Conservation (phyloP, 2,888 invertebrate genomes). For the Diaphora mendica region DNA sequence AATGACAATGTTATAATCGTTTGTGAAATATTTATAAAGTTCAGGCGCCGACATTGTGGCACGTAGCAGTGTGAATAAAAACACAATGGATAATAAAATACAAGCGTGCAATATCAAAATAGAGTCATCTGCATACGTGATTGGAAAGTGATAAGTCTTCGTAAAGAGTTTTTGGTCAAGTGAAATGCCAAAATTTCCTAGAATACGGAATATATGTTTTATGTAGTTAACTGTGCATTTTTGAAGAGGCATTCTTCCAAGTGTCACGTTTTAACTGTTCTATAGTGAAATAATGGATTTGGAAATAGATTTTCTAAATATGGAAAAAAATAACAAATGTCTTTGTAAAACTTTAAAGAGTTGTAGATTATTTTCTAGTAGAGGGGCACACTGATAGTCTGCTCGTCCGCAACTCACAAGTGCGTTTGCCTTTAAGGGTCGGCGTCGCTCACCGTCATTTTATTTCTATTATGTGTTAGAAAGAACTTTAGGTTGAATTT, state of each 20-base stretch:
- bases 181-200: conserved; percentile 59
- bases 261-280: neutral
- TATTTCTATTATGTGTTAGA: no score
- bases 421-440: no score
- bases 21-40: conserved; percentile 59
- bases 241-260: neutral
- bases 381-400: no score
- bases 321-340: no score
- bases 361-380: no score
- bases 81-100: conserved; percentile 78
- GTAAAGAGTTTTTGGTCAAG: conserved; percentile 22
- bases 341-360: no score
- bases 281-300: neutral
- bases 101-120: conserved; percentile 80
- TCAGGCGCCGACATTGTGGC: conserved; percentile 60
- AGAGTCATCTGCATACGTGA: conserved; percentile 80
- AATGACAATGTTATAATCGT: conserved; percentile 50
- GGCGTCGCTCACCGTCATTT: no score
- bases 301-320: neutral
- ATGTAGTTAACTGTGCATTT: neutral
- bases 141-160: conserved; percentile 58
- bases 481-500: no score
- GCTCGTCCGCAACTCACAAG: no score
- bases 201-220: conserved; percentile 53
- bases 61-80: conserved; percentile 68